phyloP scores from a whole-genome alignment of 2,113 vertebrate genomes.

The Sialia sialis region DNA sequence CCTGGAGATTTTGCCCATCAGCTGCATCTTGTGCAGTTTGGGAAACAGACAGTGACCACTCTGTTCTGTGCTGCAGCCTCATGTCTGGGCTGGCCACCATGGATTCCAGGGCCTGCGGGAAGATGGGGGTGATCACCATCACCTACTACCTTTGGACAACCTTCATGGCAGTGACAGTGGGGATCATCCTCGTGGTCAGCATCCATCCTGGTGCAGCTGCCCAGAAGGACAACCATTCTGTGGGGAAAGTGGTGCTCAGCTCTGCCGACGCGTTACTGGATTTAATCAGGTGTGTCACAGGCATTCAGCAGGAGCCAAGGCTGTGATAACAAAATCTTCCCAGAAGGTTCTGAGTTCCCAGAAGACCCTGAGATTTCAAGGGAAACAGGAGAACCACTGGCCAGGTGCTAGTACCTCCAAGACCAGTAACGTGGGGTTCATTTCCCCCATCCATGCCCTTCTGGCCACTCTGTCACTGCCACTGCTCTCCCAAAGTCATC shows the following conservation, averaged over 20 bases:
- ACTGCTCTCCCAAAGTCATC: background rate
- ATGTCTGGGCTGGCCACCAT: conserved; percentile 89
- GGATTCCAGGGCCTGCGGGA: conserved; percentile 84
- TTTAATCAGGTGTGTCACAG: conserved; percentile 76
- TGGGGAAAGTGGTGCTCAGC: conserved; percentile 80
- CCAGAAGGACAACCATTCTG: conserved; percentile 76
- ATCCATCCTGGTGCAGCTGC: conserved; percentile 84
- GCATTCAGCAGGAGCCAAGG: background rate
- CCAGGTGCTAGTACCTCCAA: background rate
- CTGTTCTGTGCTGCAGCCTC: conserved; percentile 66
- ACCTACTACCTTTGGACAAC: conserved; percentile 93
- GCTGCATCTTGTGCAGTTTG: background rate
- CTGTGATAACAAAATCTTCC: background rate
- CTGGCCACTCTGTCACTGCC: background rate
- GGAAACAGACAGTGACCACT: background rate
- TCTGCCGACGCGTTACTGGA: conserved; percentile 86
- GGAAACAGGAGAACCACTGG: accelerated
- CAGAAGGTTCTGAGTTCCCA: background rate
- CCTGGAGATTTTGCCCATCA: background rate
- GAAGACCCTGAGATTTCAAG: background rate
- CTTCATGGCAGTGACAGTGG: conserved; percentile 84
- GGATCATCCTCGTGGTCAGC: conserved; percentile 81
- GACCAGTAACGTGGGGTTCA: accelerated
- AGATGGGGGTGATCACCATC: conserved; percentile 86
- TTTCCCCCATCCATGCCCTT: accelerated